Evolutionary conservation across 2,888 invertebrate species (phyloP), one percentile per base, ranked within the genome.

Genomic region (Craniophora ligustri): DNA sequence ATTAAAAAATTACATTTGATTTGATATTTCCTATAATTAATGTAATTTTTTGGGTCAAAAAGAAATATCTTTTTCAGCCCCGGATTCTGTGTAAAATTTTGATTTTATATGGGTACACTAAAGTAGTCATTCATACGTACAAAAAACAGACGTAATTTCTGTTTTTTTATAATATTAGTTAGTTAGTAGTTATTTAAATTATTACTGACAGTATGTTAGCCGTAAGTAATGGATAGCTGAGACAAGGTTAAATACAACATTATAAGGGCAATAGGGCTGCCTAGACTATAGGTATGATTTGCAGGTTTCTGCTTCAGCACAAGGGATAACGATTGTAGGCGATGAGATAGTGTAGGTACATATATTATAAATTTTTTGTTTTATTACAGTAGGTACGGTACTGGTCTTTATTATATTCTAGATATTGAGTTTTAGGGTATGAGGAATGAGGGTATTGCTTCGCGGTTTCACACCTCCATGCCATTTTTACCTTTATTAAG

Each of bases 231-330:
- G 41, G 60, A 61, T 71, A 71, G 72, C 59, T 54, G 63, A 67
- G 56, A 15, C 57, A 28, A 56, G 80, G 80, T 75, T 75, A 73
- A 75, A 73, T 72, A 76, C 74, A 69, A 74, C 67, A 70, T 76
- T 75, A 79, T 78, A 78, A 71, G 53, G 45, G 55, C 23, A 48
- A 41, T 66, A 72, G 66, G 65, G 62, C 35, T 44, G 53, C 23
- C 44, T 53, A 60, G 47, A 32, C 14, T 26, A 28, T 19, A 48
- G 40, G 42, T 58, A 34, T 34, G 21, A 16, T 45, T 47, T 60
- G 61, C 69, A 68, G 57, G 50, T 65, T 60, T 53, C 56, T 47
- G 40, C 60, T 55, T 28, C 40, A 53, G 21, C 26, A 31, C 38
- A 62, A 49, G 46, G 72, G 69, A 70, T 68, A 69, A 63, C 45